Conservation (phyloP, 64 coral and sea anemone species). For the Exaiptasia diaphana region DNA sequence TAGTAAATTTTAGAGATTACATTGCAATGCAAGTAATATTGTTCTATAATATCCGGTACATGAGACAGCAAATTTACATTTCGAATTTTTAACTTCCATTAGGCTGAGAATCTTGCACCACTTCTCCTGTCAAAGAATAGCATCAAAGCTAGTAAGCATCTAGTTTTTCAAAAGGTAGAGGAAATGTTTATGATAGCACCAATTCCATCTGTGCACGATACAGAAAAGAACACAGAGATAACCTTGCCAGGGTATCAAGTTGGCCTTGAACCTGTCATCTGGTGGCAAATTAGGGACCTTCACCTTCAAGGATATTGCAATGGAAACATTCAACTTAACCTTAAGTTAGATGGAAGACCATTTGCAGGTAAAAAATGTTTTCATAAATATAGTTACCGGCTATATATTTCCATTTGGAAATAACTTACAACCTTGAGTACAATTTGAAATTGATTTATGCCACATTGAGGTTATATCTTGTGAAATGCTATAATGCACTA, state of each 20-base stretch:
- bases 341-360: slow-evolving; percentile 9
- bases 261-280: neutral
- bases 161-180: neutral
- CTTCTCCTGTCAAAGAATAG: slow-evolving; percentile 1
- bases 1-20: too few relatives aligned
- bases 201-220: too few relatives aligned
- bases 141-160: neutral
- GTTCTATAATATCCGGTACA: too few relatives aligned
- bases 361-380: slow-evolving; percentile 6
- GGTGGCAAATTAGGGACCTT: slow-evolving; percentile 3
- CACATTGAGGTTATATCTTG: too few relatives aligned
- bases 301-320: neutral
- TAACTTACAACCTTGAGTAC: too few relatives aligned
- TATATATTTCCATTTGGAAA: too few relatives aligned
- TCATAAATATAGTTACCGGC: too few relatives aligned
- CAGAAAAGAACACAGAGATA: neutral
- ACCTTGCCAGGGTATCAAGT: neutral
- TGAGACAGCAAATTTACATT: too few relatives aligned
- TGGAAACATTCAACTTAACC: neutral
- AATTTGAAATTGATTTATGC: too few relatives aligned
- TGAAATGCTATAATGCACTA: too few relatives aligned
- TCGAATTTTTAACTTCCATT: neutral
- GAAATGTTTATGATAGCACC: neutral
- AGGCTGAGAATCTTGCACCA: neutral
- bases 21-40: too few relatives aligned